A percentile compares a stretch with the other conserved stretches of the same genome.
Conservation (phyloP, 2,797 vertebrate genomes). For the Alosa sapidissima region DNA sequence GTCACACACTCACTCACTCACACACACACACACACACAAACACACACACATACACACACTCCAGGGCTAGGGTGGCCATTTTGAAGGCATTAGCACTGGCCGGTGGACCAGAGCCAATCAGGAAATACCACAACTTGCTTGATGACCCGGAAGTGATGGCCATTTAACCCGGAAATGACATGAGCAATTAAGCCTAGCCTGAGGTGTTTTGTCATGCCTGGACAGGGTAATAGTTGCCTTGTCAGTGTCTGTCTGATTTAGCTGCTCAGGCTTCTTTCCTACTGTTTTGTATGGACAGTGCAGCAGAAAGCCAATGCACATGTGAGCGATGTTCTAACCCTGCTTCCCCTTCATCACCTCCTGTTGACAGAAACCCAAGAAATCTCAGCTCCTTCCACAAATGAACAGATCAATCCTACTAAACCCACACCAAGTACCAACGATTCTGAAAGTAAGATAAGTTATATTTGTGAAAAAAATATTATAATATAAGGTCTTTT, state of each 20-base stretch:
- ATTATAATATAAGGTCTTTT: no score
- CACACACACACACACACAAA: slow-evolving; percentile 15
- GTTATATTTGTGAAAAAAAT: no score
- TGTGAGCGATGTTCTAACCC: background rate
- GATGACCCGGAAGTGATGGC: background rate
- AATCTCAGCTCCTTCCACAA: no score
- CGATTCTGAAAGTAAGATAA: no score
- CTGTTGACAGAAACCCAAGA: no score
- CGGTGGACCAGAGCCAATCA: background rate
- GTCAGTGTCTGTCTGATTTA: no score
- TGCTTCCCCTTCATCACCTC: background rate
- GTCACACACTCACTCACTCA: background rate
- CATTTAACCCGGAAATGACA: background rate
- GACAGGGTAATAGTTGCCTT: background rate
- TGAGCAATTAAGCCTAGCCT: background rate
- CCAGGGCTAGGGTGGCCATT: background rate
- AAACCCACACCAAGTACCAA: no score
- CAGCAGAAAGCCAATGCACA: no score
- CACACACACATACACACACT: slow-evolving; percentile 5
- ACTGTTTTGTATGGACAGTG: no score
- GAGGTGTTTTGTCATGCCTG: background rate
- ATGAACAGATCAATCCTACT: no score
- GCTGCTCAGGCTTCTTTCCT: no score
- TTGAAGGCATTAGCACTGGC: background rate
- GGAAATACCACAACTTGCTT: background rate